Base-by-base conservation (phyloP, 2,113 vertebrate genomes). In the Turdus rufiventris region DNA sequence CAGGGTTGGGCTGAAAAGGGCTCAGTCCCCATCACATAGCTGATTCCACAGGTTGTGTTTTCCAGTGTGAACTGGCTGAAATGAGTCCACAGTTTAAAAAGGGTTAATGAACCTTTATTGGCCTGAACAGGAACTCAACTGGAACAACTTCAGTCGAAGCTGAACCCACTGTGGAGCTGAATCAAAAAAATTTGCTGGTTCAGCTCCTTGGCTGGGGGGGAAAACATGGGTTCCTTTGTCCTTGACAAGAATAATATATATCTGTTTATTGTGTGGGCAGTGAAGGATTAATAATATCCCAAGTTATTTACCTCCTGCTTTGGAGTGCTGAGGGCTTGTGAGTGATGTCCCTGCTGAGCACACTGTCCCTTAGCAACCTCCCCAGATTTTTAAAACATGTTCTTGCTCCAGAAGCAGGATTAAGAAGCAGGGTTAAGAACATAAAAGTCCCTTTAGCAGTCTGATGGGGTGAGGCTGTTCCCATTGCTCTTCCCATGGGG, bases 121-220 rank as follows among this genome's bases (percentile, higher is more conserved):
- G 68, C 47, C 63, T 73, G 76, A 91, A 80, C 76, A 14, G 79
- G 91, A 95, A 63, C 84, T 96, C 80, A 86, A 84, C 84, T 93
- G 87, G 87, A 96, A 93, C 82, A 70, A 76, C 88, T 95, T 95
- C 90, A 94, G 54, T 84, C 4, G 0, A 91, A 71, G 61, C 68
- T 73, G 68, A 94, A 93, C 79, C 75, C 33, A 24, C 67, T 0
- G 0, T 38, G 63, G 53, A 85, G 63, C 62, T 33, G 71, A 68
- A 90, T 95, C 60, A 42, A 74, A 94, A 68, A 85, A 71, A 93
- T 73, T 67, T 88, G 92, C 92, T 96, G 82, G n/a, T 91, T 95
- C 92, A 94, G 85, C 88, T 96, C 75, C 90, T 93, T 9, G 14
- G 85, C 54, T 76, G 40, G 4, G 2, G 70, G 38, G 70, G 38